Base-by-base conservation (phyloP, 2,888 invertebrate species). In the Malachius bipustulatus region DNA sequence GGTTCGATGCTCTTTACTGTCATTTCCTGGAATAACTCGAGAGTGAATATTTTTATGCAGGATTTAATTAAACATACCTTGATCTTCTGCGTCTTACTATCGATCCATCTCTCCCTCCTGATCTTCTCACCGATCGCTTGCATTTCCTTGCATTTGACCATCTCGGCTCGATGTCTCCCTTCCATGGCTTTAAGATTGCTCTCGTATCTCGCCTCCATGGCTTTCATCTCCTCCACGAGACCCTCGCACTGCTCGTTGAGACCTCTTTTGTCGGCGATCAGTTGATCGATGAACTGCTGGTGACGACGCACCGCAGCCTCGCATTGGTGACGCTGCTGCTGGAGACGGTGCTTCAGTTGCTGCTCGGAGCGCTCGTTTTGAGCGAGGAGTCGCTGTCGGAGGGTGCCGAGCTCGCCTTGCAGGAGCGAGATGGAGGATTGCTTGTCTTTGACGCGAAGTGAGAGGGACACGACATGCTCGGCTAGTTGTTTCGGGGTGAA, bases 1-100 rank as follows among this genome's bases (percentile, higher is more conserved):
- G 82, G 77, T 59, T 88, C 87, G n/a, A 89, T 59, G 1, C 87
- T 85, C 64, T 84, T 87, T 0, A 88, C 82, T 3, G 88, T 87
- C 51, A 85, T 64, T 55, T 87, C 85, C 82, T 75, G 38, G 4
- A 43, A 19, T n/a, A 6, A 19, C 6, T 6, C 6, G 24, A 19
- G n/a, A 19, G n/a, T 19, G n/a, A 19, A 19, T 19, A n/a, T n/a
- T n/a, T n/a, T n/a, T n/a, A n/a, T 19, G 6, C 6, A 19, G n/a
- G 24, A 8, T 19, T 19, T 19, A 19, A 19, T 19, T 19, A 19
- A 19, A 30, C 14, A 45, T 50, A 82, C 83, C 70, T 87, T 83
- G 35, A 87, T 85, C 63, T 85, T 85, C 50, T 83, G 80, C 2
- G 85, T 85, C 59, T 84, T 85, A 37, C 75, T 75, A 33, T 83